Evolutionary conservation across 1,140 invertebrate species (phyloP).

Genomic region (Drosophila triauraria): DNA sequence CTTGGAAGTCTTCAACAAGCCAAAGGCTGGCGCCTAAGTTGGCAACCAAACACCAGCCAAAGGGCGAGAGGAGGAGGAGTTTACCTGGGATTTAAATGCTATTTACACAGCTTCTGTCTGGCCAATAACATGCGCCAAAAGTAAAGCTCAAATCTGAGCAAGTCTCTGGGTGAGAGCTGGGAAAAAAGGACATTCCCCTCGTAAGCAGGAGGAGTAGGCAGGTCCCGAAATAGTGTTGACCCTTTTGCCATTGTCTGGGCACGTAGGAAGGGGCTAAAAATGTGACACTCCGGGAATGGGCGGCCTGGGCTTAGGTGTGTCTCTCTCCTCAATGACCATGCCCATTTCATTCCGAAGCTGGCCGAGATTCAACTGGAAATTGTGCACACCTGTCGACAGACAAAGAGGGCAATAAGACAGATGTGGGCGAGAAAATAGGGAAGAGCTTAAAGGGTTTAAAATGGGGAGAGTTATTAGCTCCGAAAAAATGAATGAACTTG

Average conservation of each 20-base stretch:
- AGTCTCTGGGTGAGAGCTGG: constrained; percentile 17
- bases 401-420: constrained; percentile 24
- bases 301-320: constrained; percentile 22
- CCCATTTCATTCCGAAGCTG: constrained; percentile 53
- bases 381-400: constrained; percentile 67
- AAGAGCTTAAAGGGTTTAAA: too few species aligned
- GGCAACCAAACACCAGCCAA: constrained; percentile 11
- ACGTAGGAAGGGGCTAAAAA: constrained; percentile 74
- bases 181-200: constrained; percentile 7
- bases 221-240: constrained; percentile 73
- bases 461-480: not conserved
- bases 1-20: constrained; percentile 4
- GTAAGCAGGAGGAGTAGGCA: constrained; percentile 1
- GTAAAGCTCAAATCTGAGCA: constrained; percentile 44
- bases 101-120: constrained; percentile 75
- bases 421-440: constrained; percentile 4
- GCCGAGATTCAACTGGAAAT: constrained; percentile 77
- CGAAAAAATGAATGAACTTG: too few species aligned
- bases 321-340: constrained; percentile 4
- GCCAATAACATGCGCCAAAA: constrained; percentile 62
- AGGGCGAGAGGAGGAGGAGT: constrained; percentile 18
- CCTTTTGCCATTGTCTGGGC: constrained; percentile 79
- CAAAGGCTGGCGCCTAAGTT: constrained; percentile 8
- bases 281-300: constrained; percentile 66
- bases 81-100: constrained; percentile 75